Base-by-base conservation (phyloP, 2,888 invertebrate species). In the Chelonus formosanus region DNA sequence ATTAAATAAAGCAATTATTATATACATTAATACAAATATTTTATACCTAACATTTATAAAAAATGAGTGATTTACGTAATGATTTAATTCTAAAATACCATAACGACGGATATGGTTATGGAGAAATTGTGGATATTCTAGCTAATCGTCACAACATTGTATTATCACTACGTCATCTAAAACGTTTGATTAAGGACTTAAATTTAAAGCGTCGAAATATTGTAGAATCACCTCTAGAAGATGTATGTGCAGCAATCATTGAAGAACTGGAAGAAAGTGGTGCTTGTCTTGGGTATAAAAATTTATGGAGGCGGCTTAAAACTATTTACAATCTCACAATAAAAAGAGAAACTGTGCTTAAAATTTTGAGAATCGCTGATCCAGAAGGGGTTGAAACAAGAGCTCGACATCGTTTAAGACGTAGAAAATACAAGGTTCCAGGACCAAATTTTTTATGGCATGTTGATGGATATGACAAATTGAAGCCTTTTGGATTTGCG, bases 371-470 rank as follows among this genome's bases (percentile, higher is more conserved):
- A 10, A 36, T 54, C 55, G 55, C 55, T 1, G 65, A 65, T 61
- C 61, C 59, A 8, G 40, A 55, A 10, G 54, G 54, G 47, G 10
- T 66, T 35, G 36, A 53, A 47, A 31, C 40, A 54, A 54, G 59
- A 45, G 45, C 58, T 6, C 34, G 58, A 7, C 45, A 10, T 5
- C 6, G 65, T 7, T 32, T 61, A 3, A 10, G 48, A 47, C 40
- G 65, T n/a, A 36, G 65, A n/a, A 66, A 61, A n/a, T 61, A 66
- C 34, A 36, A 45, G 6, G 65, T 61, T 4, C 65, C 61, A 10
- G 67, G 69, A 32, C 70, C 68, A 4, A 69, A 69, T 56, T 69
- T 67, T 47, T n/a, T 65, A 5, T 71, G 67, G 67, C 70, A 71
- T 45, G 4, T 63, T 4, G 69, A 71, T 55, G 69, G 70, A 5